Evolutionary conservation across 1,140 invertebrate species (phyloP), one percentile per base, ranked within the genome.

Genomic region (Probaryconus sp.): DNA sequence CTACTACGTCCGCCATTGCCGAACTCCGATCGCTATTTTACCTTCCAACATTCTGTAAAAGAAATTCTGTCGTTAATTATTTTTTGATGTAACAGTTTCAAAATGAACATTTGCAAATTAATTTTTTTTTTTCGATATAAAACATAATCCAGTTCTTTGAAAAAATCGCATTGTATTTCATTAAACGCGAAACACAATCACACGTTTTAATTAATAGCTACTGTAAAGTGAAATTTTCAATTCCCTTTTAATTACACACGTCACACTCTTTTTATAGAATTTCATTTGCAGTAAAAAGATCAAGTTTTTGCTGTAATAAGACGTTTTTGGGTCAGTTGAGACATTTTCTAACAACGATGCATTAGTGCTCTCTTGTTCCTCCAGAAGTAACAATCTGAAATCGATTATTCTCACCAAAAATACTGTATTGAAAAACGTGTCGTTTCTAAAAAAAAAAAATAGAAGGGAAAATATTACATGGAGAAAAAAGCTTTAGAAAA

Each of bases 1-100:
- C 76, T 60, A 67, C 76, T 81, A 79, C 58, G 67, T 75, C 76
- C 80, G 78, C 82, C 84, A 85, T 85, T 79, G 77, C 80, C 76
- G 37, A 72, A 67, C 51, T 60, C 63, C 76, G 64, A 70, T 64
- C 43, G 42, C 45, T 24, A 31, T 60, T 35, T 75, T 78, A 68
- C 72, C 56, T 73, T 70, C 53, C 61, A 70, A 81, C 81, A 83
- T 85, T 68, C 82, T 85, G 73, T 31, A 71, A 31, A 58, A 18
- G 58, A 50, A 71, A 64, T 55, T 20, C 30, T 30, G 20, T 30
- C 28, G 24, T 4, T 28, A 30, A 43, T 42, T 64, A 43, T 24
- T 24, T 45, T 38, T 10, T 45, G 28, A 33, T 35, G 20, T 9
- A 37, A 10, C 35, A 53, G n/a, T 53, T 64, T 64, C 45, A n/a